Conservation (phyloP, 2,888 invertebrate genomes). For the Cheilosia vernalis region DNA sequence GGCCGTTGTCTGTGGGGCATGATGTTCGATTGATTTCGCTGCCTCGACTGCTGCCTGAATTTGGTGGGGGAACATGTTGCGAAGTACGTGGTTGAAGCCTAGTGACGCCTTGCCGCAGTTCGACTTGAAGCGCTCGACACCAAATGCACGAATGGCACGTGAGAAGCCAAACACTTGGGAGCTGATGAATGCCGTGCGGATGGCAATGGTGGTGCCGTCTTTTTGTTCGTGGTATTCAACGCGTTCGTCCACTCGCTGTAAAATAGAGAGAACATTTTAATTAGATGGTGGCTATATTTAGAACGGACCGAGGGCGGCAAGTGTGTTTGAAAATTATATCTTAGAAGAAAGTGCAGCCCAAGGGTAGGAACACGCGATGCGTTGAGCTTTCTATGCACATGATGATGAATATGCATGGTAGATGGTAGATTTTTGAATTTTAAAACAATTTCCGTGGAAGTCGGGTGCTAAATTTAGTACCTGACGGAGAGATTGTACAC, state of each 20-base stretch:
- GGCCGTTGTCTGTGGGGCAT: constrained; percentile 76
- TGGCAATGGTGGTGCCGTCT: constrained; percentile 90
- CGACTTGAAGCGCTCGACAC: constrained; percentile 93
- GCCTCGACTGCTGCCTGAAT: constrained; percentile 77
- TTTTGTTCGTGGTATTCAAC: constrained; percentile 91
- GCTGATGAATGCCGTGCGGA: constrained; percentile 94
- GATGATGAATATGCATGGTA: background rate
- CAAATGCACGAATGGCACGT: constrained; percentile 94
- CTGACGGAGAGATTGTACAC: too few relatives aligned
- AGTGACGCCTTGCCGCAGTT: constrained; percentile 92
- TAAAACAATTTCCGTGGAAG: too few relatives aligned
- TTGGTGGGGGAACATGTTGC: constrained; percentile 87
- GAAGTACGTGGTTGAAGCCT: constrained; percentile 93
- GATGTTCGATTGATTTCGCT: constrained; percentile 59
- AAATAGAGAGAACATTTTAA: constrained; percentile 68
- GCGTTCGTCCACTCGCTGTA: constrained; percentile 94
- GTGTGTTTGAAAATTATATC: constrained; percentile 26
- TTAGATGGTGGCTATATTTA: constrained; percentile 25
- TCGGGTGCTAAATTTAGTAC: too few relatives aligned
- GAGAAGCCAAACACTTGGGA: constrained; percentile 95
- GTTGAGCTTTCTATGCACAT: constrained; percentile 8
- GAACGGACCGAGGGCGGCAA: background rate
- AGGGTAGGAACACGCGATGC: constrained; percentile 15
- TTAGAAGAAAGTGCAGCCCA: background rate
- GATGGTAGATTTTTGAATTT: too few relatives aligned